Conservation (phyloP, 2,113 vertebrate genomes). For the Thymallus thymallus region DNA sequence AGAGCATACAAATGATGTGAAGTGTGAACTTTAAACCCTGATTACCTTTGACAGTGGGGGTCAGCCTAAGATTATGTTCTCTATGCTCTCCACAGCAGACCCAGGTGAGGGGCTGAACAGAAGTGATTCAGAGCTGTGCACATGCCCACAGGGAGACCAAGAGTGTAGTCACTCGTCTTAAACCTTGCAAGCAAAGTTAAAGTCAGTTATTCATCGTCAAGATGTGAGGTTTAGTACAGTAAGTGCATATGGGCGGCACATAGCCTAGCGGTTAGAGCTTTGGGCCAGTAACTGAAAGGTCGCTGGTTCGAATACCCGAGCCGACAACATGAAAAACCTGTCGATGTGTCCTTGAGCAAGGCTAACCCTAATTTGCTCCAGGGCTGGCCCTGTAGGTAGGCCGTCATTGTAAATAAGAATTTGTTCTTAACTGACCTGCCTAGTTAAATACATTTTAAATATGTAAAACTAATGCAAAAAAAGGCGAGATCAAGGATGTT, state of each 20-base stretch:
- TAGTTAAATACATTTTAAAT: too few species aligned
- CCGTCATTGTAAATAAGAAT: too few species aligned
- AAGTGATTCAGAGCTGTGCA: slow-evolving; percentile 73
- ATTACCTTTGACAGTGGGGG: slow-evolving; percentile 89
- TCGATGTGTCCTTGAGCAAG: too few species aligned
- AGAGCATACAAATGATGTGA: slow-evolving; percentile 87
- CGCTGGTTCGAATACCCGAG: too few species aligned
- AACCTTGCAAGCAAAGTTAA: slow-evolving; percentile 58
- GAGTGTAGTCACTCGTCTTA: slow-evolving; percentile 61
- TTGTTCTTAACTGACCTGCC: too few species aligned
- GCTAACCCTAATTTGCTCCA: too few species aligned
- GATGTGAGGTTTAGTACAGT: slow-evolving; percentile 39
- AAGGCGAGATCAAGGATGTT: background rate
- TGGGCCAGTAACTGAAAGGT: too few species aligned
- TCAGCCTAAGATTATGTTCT: slow-evolving; percentile 84
- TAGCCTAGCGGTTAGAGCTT: too few species aligned
- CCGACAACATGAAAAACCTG: too few species aligned
- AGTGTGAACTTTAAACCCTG: slow-evolving; percentile 86
- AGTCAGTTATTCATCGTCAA: slow-evolving; percentile 63
- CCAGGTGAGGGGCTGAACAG: slow-evolving; percentile 45
- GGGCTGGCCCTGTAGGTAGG: too few species aligned
- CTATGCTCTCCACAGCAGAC: slow-evolving; percentile 56
- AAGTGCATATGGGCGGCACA: too few species aligned
- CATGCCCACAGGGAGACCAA: slow-evolving; percentile 56
- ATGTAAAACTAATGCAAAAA: background rate